Percentiles rank a stretch among this genome's conserved stretches.
Conservation (phyloP, 2,888 invertebrate genomes). For the Eustalomyia histrio region DNA sequence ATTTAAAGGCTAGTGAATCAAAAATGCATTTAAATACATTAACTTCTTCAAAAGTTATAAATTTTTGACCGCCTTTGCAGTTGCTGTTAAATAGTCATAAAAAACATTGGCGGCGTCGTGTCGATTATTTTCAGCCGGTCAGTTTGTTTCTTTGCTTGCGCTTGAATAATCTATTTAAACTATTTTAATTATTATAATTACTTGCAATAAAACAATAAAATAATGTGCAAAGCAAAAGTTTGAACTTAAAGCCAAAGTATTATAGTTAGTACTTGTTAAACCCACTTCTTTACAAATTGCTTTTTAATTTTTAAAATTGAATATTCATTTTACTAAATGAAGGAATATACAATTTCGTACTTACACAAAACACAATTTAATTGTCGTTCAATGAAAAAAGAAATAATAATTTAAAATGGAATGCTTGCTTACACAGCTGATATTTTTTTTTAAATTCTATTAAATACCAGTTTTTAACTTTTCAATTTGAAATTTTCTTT, state of each 20-base stretch:
- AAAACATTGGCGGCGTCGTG: no score
- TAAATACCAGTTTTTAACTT: no score
- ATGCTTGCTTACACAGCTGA: slow-evolving; percentile 7
- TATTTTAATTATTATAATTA: slow-evolving; percentile 7
- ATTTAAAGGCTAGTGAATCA: no score
- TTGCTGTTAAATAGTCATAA: no score
- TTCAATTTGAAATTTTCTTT: no score
- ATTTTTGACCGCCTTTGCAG: no score
- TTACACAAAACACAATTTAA: no score
- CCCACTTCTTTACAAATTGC: slow-evolving; percentile 26
- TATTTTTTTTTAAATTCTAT: no score
- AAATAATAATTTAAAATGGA: background rate
- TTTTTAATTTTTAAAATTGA: slow-evolving; percentile 7
- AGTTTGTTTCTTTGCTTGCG: no score
- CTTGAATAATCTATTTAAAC: background rate
- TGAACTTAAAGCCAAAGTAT: slow-evolving; percentile 26
- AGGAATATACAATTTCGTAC: background rate
- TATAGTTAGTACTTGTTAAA: background rate
- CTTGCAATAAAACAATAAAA: slow-evolving; percentile 11
- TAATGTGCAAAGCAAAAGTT: background rate
- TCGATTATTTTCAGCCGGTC: no score
- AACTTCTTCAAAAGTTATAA: no score
- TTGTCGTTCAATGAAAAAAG: background rate
- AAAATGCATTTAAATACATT: no score
- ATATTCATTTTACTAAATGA: background rate